phyloP scores from a whole-genome alignment of 2,797 vertebrate species.

The Syngnathus acus region DNA sequence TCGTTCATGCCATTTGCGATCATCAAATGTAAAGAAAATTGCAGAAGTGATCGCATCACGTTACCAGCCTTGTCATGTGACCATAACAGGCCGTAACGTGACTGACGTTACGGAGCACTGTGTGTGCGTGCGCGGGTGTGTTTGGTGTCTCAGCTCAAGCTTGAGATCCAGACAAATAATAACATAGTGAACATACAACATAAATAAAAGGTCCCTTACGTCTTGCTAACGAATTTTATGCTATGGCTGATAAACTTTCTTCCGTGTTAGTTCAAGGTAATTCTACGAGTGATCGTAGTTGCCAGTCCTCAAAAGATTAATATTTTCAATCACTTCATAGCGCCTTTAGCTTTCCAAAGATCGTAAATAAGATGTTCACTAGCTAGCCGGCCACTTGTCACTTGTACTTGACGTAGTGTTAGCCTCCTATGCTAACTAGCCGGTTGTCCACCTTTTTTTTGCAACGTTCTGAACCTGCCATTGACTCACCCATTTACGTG shows the following conservation, averaged over 20 bases:
- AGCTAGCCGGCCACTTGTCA: background rate
- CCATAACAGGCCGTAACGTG: constrained; percentile 37
- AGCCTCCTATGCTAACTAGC: constrained; percentile 31
- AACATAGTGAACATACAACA: background rate
- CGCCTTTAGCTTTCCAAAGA: background rate
- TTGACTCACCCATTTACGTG: constrained; percentile 33
- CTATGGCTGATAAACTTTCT: background rate
- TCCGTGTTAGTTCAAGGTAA: background rate
- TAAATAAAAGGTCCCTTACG: background rate
- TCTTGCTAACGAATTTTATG: background rate
- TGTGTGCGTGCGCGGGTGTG: background rate
- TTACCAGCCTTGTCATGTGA: constrained; percentile 51
- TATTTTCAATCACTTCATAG: background rate
- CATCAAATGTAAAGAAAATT: constrained; percentile 5
- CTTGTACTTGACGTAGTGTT: background rate
- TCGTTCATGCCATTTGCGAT: constrained; percentile 21
- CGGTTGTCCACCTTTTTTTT: background rate
- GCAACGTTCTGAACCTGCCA: background rate
- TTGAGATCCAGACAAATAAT: background rate
- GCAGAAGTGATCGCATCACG: constrained; percentile 27
- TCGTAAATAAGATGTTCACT: background rate
- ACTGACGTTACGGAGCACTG: constrained; percentile 5
- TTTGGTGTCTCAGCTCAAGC: background rate
- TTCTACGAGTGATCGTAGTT: background rate
- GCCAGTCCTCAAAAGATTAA: background rate